Conservation (phyloP, 2,797 vertebrate species). For the Anguilla obscura region DNA sequence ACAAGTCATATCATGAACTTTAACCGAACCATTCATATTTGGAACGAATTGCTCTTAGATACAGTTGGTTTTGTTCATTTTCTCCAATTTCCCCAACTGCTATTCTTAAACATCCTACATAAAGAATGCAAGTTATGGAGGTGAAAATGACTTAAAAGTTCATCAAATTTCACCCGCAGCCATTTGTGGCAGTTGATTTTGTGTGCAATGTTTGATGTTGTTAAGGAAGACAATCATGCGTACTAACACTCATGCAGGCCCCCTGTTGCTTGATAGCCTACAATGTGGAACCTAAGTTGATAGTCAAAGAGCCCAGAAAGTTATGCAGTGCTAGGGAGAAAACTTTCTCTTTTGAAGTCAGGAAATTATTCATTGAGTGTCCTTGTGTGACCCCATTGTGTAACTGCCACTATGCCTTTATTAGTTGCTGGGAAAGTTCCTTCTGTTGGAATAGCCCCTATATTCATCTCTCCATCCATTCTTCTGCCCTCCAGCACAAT, state of each 20-base stretch:
- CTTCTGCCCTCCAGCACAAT: neutral
- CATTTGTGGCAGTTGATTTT: constrained; percentile 6
- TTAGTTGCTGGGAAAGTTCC: constrained; percentile 10
- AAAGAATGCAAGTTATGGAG: neutral
- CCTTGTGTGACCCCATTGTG: constrained; percentile 30
- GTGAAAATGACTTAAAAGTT: constrained; percentile 23
- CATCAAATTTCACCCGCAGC: constrained; percentile 7
- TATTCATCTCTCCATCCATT: neutral
- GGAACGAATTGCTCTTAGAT: neutral
- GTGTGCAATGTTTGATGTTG: constrained; percentile 22
- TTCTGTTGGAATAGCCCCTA: neutral
- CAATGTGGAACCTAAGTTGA: constrained; percentile 24
- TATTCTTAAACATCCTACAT: neutral
- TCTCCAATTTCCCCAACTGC: neutral
- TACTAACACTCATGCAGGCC: constrained; percentile 25
- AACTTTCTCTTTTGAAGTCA: constrained; percentile 31
- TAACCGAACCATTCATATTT: neutral
- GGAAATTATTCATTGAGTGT: constrained; percentile 24
- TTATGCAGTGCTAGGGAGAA: constrained; percentile 10
- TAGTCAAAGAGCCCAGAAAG: constrained; percentile 30
- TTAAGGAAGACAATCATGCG: constrained; percentile 32
- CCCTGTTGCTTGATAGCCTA: constrained; percentile 34
- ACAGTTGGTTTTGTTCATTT: neutral
- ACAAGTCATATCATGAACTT: no score
- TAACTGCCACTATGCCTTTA: constrained; percentile 5